A percentile compares a stretch with the other conserved stretches of the same genome.
Evolutionary conservation across 1,140 invertebrate species (phyloP).

Genomic region (Magallana angulata): DNA sequence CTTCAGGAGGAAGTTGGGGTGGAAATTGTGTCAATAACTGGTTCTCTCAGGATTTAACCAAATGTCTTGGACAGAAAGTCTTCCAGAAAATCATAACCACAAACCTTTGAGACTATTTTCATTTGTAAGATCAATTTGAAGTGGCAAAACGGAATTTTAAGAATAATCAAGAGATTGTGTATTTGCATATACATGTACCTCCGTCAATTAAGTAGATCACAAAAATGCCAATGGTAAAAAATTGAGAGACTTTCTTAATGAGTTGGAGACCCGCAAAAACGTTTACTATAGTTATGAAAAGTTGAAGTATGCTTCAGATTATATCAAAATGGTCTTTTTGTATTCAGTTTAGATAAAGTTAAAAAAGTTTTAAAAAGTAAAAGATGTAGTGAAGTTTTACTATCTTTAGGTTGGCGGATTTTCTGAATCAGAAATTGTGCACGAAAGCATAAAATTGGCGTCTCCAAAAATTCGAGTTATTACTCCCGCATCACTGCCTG

Average conservation of each 20-base stretch:
- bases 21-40: conserved; percentile 50
- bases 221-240: background rate
- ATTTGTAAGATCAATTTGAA: conserved; percentile 7
- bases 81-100: background rate
- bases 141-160: conserved; percentile 19
- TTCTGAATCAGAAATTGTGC: conserved; percentile 36
- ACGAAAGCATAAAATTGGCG: conserved; percentile 12
- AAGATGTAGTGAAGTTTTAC: conserved; percentile 25
- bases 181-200: background rate
- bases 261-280: background rate
- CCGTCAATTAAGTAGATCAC: background rate
- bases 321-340: conserved; percentile 13
- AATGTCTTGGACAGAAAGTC: background rate
- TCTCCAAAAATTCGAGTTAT: conserved; percentile 39
- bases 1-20: conserved; percentile 51
- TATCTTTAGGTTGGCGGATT: conserved; percentile 57
- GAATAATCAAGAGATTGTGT: background rate
- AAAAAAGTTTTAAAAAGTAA: conserved; percentile 18
- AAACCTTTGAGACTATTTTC: background rate
- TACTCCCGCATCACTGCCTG: conserved; percentile 28
- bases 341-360: conserved; percentile 19
- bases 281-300: background rate
- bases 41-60: background rate
- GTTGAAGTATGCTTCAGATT: background rate
- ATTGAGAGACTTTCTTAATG: background rate